These are phyloP conservation scores for Tapera naevia DNA, from an alignment of 2,797 vertebrate species.

Conservation along the genomic window DNA sequence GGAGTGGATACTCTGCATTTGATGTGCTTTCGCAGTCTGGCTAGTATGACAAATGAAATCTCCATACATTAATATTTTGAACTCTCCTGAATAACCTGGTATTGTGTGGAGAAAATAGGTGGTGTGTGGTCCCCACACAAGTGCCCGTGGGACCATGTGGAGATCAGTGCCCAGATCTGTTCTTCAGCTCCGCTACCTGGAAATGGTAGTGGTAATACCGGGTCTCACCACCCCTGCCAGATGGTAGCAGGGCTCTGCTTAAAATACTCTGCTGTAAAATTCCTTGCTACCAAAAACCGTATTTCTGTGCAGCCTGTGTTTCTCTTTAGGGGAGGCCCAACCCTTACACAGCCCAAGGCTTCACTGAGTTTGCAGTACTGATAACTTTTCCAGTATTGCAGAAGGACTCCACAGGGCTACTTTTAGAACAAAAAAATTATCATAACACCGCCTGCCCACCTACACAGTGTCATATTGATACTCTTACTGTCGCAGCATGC, in stretches of 20 bases:
- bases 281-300: not conserved
- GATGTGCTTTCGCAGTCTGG: not conserved
- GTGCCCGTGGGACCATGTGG: fast-evolving
- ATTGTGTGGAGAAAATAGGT: not conserved
- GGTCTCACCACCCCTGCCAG: not conserved
- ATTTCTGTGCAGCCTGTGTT: fast-evolving
- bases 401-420: not conserved
- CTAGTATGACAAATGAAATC: not conserved
- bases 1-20: not conserved
- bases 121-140: not conserved
- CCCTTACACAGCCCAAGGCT: not conserved
- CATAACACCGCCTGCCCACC: not conserved
- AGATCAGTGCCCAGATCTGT: not conserved
- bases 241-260: not conserved
- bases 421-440: not conserved
- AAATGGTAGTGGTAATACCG: not conserved
- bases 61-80: not conserved
- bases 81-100: not conserved
- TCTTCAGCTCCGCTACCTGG: not conserved
- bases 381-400: not conserved
- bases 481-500: not conserved
- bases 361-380: not conserved
- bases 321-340: not conserved
- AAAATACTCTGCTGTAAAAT: not conserved
- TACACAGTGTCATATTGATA: not conserved